A percentile compares a stretch with the other conserved stretches of the same genome.
Evolutionary conservation across 2,888 invertebrate genomes (phyloP).

Genomic region (Cataglyphis rosenhaueri): DNA sequence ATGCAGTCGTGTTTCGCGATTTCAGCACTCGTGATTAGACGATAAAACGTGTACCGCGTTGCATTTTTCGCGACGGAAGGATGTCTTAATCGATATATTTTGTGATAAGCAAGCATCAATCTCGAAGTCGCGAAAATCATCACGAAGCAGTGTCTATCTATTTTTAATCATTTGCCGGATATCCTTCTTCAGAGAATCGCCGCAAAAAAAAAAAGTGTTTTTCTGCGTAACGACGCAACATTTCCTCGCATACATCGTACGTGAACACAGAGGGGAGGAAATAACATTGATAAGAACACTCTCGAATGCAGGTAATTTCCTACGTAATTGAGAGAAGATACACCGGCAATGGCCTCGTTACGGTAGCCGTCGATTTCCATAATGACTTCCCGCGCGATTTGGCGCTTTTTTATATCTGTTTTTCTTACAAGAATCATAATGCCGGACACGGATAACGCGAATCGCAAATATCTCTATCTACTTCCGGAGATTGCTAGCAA

Average conservation of each 20-base stretch:
- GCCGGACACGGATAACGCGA: conserved; percentile 7
- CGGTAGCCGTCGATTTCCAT: conserved; percentile 68
- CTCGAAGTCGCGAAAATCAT: not conserved
- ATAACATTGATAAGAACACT: conserved; percentile 19
- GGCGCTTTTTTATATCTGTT: conserved; percentile 52
- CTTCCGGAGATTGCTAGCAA: conserved; percentile 18
- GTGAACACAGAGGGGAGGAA: not conserved
- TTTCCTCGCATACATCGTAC: conserved; percentile 5
- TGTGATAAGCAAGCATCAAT: not conserved
- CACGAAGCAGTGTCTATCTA: not conserved
- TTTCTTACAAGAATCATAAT: conserved; percentile 37
- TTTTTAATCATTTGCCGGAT: not conserved
- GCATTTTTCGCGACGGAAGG: not conserved
- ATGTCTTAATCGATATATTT: not conserved
- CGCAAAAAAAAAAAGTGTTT: not conserved
- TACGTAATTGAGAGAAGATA: conserved; percentile 72
- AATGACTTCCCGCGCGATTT: conserved; percentile 73
- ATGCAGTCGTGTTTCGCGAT: not conserved
- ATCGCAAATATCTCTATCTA: conserved; percentile 22
- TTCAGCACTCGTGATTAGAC: not conserved
- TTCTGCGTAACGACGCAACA: conserved; percentile 20
- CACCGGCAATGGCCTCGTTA: conserved; percentile 72
- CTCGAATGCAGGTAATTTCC: conserved; percentile 62
- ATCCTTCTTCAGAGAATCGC: not conserved
- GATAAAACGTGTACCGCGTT: no score